Percentiles rank a stretch among this genome's conserved stretches.
These are phyloP conservation scores for Steinernema feltiae DNA, from an alignment of 1,140 invertebrate species.

Conservation along the genomic window DNA sequence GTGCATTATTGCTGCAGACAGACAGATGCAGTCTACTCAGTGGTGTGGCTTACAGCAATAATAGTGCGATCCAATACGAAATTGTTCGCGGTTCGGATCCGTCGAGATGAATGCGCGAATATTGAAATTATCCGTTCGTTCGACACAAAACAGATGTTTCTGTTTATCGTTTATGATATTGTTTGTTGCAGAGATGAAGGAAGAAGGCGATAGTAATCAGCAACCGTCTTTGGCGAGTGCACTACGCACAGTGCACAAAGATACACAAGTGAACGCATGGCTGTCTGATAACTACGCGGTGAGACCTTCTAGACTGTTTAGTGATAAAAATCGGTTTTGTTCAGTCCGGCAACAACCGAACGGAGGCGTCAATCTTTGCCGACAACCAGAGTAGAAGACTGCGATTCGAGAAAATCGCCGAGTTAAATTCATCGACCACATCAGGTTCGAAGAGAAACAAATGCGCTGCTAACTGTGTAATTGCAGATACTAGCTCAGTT, in stretches of 20 bases:
- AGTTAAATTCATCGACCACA: not conserved
- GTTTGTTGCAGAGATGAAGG: not conserved
- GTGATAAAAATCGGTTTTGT: not conserved
- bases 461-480: not conserved
- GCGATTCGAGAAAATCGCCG: not conserved
- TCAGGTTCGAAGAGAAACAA: not conserved
- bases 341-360: not conserved
- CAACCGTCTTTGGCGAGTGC: not conserved
- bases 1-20: not conserved
- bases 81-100: not conserved
- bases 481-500: not conserved
- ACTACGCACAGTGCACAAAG: not conserved
- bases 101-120: not conserved
- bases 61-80: not conserved
- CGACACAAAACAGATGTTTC: no score
- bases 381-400: not conserved
- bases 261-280: constrained; percentile 1
- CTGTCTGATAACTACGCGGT: constrained; percentile 10
- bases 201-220: not conserved
- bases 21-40: not conserved
- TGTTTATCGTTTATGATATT: no score
- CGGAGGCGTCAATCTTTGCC: not conserved
- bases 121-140: no score
- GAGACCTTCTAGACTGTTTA: not conserved
- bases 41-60: not conserved